Conservation (phyloP, 2,113 vertebrate species). For the Gadus chalcogrammus region DNA sequence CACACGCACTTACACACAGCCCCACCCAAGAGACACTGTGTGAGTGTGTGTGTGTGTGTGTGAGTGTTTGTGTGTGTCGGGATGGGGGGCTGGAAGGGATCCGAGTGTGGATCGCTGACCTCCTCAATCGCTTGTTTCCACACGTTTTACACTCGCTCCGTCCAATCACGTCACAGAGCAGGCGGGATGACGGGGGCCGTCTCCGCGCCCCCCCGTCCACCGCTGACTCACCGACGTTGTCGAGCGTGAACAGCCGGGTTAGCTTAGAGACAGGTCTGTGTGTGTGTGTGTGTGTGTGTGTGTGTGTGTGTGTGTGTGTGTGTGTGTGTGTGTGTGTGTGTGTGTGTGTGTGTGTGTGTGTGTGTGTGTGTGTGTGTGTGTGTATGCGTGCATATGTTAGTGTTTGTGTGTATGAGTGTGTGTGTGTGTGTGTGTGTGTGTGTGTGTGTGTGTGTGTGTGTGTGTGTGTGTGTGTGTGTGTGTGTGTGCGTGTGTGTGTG, state of each 20-base stretch:
- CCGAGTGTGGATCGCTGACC: no score
- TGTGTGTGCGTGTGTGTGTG: background rate
- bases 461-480: background rate
- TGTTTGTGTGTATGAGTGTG: background rate
- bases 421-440: background rate
- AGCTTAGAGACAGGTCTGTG: background rate
- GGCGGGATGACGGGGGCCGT: no score
- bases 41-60: background rate
- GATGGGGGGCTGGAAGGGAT: no score
- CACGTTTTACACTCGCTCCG: no score
- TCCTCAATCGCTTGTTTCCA: no score
- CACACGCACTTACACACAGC: background rate
- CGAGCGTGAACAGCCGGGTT: no score
- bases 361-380: background rate
- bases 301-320: background rate
- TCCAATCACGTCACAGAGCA: no score
- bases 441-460: constrained; percentile 3
- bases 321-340: background rate
- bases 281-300: background rate
- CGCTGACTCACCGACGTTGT: no score
- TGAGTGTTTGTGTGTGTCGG: background rate
- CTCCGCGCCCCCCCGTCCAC: no score
- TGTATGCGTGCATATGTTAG: background rate
- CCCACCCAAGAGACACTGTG: background rate
- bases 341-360: background rate